Conservation (phyloP, 2,888 invertebrate species). For the Drosophila quasianomalipes region DNA sequence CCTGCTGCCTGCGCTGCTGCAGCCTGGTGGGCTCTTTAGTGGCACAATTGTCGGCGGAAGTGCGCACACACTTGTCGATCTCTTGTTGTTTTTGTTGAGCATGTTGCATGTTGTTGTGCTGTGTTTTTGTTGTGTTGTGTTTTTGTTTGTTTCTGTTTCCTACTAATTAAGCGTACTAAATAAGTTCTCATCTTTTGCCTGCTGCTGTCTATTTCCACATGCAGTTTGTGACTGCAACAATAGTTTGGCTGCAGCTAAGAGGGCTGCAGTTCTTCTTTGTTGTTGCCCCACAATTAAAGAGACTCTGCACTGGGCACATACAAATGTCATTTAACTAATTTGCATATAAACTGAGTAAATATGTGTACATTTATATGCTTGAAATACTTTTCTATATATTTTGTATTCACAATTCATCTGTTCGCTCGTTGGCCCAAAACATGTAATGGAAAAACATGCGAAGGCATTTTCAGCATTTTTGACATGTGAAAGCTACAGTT, state of each 20-base stretch:
- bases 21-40: conserved; percentile 47
- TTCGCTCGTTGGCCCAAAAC: conserved; percentile 51
- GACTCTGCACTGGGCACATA: conserved; percentile 35
- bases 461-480: conserved; percentile 50
- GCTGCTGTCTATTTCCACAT: conserved; percentile 64
- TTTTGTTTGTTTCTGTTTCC: conserved; percentile 61
- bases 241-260: conserved; percentile 72
- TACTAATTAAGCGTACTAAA: conserved; percentile 81
- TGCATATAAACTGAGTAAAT: conserved; percentile 58
- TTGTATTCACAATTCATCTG: conserved; percentile 20
- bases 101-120: conserved; percentile 14
- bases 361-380: conserved; percentile 19
- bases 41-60: conserved; percentile 76
- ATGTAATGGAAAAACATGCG: conserved; percentile 45
- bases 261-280: conserved; percentile 41
- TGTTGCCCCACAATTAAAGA: conserved; percentile 60
- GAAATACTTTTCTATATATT: conserved; percentile 10
- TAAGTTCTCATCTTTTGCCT: conserved; percentile 57
- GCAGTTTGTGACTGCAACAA: conserved; percentile 82
- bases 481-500: conserved; percentile 42
- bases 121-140: conserved; percentile 24
- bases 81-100: conserved; percentile 12
- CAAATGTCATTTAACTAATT: conserved; percentile 62
- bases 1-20: conserved; percentile 14
- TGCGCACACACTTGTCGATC: conserved; percentile 59